phyloP scores from a whole-genome alignment of 2,797 vertebrate genomes.

The Pseudotriccus pelzelni region DNA sequence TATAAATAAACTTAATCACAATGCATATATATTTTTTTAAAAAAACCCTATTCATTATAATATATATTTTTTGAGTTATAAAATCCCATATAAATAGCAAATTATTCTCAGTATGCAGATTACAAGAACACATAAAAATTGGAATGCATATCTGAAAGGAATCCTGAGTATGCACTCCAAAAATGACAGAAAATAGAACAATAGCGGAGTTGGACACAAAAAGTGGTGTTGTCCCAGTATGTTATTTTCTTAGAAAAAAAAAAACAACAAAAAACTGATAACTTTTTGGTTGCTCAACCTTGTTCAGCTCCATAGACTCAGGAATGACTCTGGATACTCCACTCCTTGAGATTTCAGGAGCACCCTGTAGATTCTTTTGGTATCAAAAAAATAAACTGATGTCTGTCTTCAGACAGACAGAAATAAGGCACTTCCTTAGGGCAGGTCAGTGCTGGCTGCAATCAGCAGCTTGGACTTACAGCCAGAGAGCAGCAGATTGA shows the following conservation, averaged over 20 bases:
- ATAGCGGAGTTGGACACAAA: not conserved
- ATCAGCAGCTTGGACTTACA: not conserved
- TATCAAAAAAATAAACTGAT: accelerated
- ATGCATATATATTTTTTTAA: not conserved
- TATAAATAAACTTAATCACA: slow-evolving; percentile 37
- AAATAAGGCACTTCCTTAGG: not conserved
- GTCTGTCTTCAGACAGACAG: not conserved
- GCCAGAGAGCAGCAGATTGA: not conserved
- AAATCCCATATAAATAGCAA: slow-evolving; percentile 53
- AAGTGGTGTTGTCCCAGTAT: not conserved
- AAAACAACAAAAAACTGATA: not conserved
- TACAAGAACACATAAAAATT: not conserved
- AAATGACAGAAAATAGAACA: not conserved
- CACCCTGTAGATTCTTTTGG: not conserved
- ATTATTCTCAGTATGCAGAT: not conserved
- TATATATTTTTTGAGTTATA: slow-evolving; percentile 55
- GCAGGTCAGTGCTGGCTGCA: not conserved
- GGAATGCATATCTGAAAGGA: not conserved
- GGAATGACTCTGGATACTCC: not conserved
- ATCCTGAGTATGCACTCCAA: not conserved
- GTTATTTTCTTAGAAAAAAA: not conserved
- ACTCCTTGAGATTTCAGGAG: not conserved
- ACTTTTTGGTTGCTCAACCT: not conserved
- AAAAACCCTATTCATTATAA: slow-evolving; percentile 33
- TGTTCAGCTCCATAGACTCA: not conserved